Base-by-base conservation (phyloP, 1,140 invertebrate genomes). In the Drosophila tristis region DNA sequence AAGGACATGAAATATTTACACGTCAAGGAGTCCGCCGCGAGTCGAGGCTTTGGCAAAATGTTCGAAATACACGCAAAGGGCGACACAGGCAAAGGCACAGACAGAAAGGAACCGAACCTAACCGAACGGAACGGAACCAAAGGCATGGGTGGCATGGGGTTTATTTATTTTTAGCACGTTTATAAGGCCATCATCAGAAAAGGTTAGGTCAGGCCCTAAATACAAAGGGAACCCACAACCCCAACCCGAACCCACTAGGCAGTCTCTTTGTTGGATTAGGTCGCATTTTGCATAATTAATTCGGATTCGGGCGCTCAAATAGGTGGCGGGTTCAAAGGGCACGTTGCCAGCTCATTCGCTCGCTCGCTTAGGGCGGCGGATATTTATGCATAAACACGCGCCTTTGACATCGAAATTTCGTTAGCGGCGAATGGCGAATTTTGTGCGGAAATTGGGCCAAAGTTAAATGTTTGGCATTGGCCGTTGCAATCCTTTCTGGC, bases 81-180 rank as follows among this genome's bases (percentile, higher is more conserved):
- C 50, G 42, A 47, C 31, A 15, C 50, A 39, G 48, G 55, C 23
- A 62, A 48, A 48, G 56, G 55, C 23, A 62, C 51, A 48, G 56
- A 58, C 35, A 45, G 61, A 39, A 60, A 49, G 25, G 39, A 55
- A 45, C 68, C 35, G 15, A 39, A n/a, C 51, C 31, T 13, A 74
- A 70, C 63, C 35, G 54, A 75, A 63, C 56, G 8, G 55, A 75
- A 70, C 63, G 26, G 54, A 75, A 63, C 56, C 11, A 55, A 75
- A 61, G 65, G 55, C 11, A 4, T n/a, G 31, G 35, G 0, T 56
- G 50, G 20, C n/a, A 53, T 57, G 51, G 54, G 35, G 60, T 45
- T 89, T 89, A 84, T 89, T 87, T 87, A 89, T 89, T 87, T 89
- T 87, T 84, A 84, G 84, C 84, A 77, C 79, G 75, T 87, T 82